Percentiles rank a stretch among this genome's conserved stretches.
Conservation (phyloP, 2,113 vertebrate species). For the Ochotona curzoniae region DNA sequence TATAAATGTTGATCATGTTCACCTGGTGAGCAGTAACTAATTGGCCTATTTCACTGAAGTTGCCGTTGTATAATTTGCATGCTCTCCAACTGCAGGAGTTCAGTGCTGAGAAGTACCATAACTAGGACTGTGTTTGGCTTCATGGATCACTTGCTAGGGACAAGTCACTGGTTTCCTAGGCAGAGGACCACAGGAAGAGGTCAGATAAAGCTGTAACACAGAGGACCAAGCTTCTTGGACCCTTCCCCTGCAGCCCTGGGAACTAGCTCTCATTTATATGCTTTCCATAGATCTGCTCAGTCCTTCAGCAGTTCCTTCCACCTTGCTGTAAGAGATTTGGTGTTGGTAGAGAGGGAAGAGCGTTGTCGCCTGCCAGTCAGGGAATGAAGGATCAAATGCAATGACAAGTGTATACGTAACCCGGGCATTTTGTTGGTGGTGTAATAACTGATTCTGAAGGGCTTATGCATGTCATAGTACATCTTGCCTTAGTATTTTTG, state of each 20-base stretch:
- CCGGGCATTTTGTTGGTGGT: neutral
- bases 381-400: neutral
- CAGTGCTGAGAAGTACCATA: neutral
- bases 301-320: neutral
- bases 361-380: neutral
- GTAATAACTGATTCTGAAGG: neutral
- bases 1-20: slow-evolving; percentile 18
- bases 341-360: neutral
- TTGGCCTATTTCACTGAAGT: slow-evolving; percentile 3
- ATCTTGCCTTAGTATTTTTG: neutral
- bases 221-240: neutral
- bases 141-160: too few species aligned
- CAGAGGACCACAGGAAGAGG: neutral
- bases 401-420: neutral
- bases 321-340: neutral
- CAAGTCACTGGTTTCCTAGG: neutral
- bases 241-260: neutral
- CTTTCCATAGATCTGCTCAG: neutral
- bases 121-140: neutral
- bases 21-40: neutral
- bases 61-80: neutral
- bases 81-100: neutral
- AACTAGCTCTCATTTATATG: neutral
- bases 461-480: neutral
- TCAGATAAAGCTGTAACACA: neutral